Percentiles rank a stretch among this genome's conserved stretches.
These are phyloP conservation scores for Cinclus mexicanus DNA, from an alignment of 2,113 vertebrate genomes.

Conservation along the genomic window DNA sequence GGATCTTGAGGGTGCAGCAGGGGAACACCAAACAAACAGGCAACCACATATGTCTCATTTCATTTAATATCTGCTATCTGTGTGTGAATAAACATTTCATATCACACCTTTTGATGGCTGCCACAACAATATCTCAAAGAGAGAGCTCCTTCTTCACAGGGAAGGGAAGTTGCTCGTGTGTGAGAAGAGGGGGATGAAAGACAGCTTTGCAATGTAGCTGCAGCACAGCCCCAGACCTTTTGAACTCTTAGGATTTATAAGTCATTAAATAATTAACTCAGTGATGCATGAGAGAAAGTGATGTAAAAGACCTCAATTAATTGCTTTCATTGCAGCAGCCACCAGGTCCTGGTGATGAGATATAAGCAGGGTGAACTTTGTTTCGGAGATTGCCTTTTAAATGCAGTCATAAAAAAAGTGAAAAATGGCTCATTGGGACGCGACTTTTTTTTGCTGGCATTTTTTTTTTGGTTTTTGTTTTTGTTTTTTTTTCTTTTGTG, in stretches of 20 bases:
- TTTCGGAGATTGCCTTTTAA: conserved; percentile 46
- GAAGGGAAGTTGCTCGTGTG: not conserved
- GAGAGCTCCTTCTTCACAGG: not conserved
- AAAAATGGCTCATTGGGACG: not conserved
- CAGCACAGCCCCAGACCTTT: conserved; percentile 29
- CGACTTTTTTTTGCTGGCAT: not conserved
- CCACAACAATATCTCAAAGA: conserved; percentile 51
- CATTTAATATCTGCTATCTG: not conserved
- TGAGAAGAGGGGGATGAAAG: not conserved
- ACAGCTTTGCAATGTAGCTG: not conserved
- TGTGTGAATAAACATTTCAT: conserved; percentile 57
- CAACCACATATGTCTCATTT: conserved; percentile 39
- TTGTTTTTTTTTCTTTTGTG: not conserved
- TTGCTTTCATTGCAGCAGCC: conserved; percentile 39
- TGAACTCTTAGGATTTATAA: not conserved
- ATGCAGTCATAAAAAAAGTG: conserved; percentile 15
- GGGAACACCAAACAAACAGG: conserved; percentile 32
- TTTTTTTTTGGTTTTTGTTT: not conserved
- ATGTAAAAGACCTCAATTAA: conserved; percentile 51
- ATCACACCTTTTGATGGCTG: conserved; percentile 64
- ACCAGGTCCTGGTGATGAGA: not conserved
- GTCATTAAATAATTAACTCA: conserved; percentile 68
- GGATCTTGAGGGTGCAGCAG: not conserved
- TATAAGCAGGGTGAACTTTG: conserved; percentile 20
- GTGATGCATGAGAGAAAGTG: conserved; percentile 20